Base-by-base conservation (phyloP, 2,888 invertebrate species). In the Eupithecia insigniata region DNA sequence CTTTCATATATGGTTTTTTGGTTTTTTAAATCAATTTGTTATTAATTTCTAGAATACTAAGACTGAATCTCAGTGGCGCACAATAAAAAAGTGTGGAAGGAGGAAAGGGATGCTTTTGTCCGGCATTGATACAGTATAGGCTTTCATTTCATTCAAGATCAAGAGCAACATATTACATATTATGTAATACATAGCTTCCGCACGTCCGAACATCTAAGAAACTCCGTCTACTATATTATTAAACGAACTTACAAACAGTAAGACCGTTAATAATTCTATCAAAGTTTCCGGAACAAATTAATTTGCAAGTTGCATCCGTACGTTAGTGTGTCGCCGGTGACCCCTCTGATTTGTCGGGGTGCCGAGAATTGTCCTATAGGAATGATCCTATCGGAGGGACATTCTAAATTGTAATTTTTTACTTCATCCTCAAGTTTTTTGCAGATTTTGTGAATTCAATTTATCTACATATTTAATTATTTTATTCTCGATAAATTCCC, bases 251-350 rank as follows among this genome's bases (percentile, higher is more conserved):
- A 69, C 67, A 70, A 73, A 77, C 75, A 75, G 72, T 71, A 73
- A 69, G 72, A 65, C 70, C 74, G 71, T 79, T 72, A 71, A 77
- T 72, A 71, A 74, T 77, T 75, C 75, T 75, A 75, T 77, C 73
- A 71, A 64, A 76, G 68, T 75, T 66, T 75, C 73, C 28, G 46
- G 76, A 70, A 78, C 78, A 75, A 76, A 77, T 80, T 77, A 78
- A 78, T 80, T 80, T 76, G 68, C 75, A 78, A 78, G 76, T 77
- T 75, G 77, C 74, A 76, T 76, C 74, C 46, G 70, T 72, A 74
- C 71, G 76, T 78, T 74, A 79, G 69, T 77, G 73, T 76, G 79
- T 77, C 78, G 75, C 77, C 65, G 68, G 70, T 78, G 77, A 78
- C 79, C 79, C 74, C 62, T 51, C 10, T 34, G 72, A 26, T 46